These are phyloP conservation scores for Nesometra sesokonis DNA, from an alignment of 35 echinoderm and acorn worm genomes.

Conservation along the genomic window DNA sequence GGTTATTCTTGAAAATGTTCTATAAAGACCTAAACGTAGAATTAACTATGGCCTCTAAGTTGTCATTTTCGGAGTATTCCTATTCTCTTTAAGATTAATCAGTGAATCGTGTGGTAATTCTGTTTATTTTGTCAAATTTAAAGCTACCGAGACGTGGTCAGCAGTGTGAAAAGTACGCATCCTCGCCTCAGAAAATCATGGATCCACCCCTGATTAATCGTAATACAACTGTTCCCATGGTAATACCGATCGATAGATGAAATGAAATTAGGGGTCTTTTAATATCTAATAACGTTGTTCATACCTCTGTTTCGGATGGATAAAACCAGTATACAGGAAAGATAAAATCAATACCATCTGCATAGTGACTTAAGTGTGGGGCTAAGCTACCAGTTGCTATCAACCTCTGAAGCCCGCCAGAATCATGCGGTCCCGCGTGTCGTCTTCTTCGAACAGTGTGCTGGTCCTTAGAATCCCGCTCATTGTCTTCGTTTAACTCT, in stretches of 20 bases:
- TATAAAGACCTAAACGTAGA: too few relatives aligned
- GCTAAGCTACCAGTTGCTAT: slow-evolving; percentile 71
- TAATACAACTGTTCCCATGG: background rate
- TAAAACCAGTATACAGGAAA: slow-evolving; percentile 95
- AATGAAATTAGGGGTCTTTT: too few relatives aligned
- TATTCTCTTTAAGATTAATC: too few relatives aligned
- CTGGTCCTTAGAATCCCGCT: background rate
- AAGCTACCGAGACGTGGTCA: background rate
- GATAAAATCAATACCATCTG: slow-evolving; percentile 67
- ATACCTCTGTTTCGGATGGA: slow-evolving; percentile 55
- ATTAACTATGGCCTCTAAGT: too few relatives aligned
- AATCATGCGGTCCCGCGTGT: slow-evolving; percentile 72
- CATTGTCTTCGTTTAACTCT: background rate
- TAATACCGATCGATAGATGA: background rate
- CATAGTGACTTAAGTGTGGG: slow-evolving; percentile 32
- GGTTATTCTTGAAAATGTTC: too few relatives aligned
- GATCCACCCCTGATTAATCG: background rate
- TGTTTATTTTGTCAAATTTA: background rate
- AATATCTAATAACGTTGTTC: background rate
- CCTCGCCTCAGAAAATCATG: too few relatives aligned
- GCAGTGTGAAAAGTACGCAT: too few relatives aligned
- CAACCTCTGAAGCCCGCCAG: slow-evolving; percentile 57
- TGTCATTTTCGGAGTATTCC: too few relatives aligned
- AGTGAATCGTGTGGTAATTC: background rate
- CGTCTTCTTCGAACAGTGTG: background rate